A percentile compares a stretch with the other conserved stretches of the same genome.
phyloP scores from a whole-genome alignment of 2,888 invertebrate genomes.

The Drosophila pseudotakahashii region DNA sequence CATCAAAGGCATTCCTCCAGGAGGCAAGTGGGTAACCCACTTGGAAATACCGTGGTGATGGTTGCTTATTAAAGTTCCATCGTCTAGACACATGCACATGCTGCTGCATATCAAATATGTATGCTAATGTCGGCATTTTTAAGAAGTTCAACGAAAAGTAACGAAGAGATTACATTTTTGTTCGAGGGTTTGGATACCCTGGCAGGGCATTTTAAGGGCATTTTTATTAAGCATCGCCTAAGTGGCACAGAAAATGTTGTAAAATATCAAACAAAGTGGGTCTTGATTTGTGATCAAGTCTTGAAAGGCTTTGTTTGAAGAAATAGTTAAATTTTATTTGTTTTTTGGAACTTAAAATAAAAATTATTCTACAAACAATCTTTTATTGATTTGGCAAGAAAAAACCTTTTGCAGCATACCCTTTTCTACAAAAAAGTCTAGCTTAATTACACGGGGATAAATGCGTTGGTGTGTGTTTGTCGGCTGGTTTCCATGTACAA shows the following conservation, averaged over 20 bases:
- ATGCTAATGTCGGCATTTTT: constrained; percentile 30
- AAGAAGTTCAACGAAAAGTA: constrained; percentile 22
- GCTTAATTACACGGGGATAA: constrained; percentile 18
- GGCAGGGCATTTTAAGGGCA: neutral
- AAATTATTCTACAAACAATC: no score
- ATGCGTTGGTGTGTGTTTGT: neutral
- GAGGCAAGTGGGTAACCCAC: constrained; percentile 29
- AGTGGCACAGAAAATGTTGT: no score
- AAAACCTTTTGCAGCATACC: neutral
- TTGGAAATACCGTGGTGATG: constrained; percentile 25
- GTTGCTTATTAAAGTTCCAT: constrained; percentile 44
- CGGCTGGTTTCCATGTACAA: constrained; percentile 1
- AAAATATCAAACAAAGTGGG: neutral
- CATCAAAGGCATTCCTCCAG: constrained; percentile 25
- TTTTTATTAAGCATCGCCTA: neutral
- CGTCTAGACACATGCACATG: constrained; percentile 32
- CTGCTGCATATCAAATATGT: constrained; percentile 33
- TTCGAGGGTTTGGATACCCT: neutral
- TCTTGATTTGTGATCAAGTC: neutral
- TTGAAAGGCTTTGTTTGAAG: neutral
- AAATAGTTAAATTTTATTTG: no score
- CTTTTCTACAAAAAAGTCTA: neutral
- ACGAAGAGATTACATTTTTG: constrained; percentile 1
- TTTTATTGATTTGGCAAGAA: neutral
- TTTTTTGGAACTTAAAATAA: no score